Base-by-base conservation (phyloP, 1,140 invertebrate species). In the Ptiloglossa arizonensis region DNA sequence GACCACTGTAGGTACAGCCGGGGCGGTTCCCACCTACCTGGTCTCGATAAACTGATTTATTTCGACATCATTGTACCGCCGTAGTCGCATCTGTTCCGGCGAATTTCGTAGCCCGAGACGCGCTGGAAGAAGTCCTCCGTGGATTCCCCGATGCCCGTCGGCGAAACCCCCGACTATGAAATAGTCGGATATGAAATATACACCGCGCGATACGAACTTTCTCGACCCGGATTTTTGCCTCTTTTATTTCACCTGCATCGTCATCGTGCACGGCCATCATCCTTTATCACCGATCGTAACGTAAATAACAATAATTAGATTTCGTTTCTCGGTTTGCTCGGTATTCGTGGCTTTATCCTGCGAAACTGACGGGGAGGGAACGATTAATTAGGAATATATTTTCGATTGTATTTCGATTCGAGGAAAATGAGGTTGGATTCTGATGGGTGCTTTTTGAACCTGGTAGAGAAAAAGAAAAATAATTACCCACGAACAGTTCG, bases 31-130 rank as follows among this genome's bases (percentile, higher is more conserved):
- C 70, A 82, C 69, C 83, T 90, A 89, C 89, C 89, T 90, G 88
- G 87, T 85, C 70, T 88, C 88, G 88, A 91, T 92, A 90, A 92
- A 92, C 88, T 92, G 90, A 92, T 92, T 92, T 92, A 92, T 92
- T 92, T 91, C 87, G 85, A 86, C 88, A 88, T 90, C 86, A 91
- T 90, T 88, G 86, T 88, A 80, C 84, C 68, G 66, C 69, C 76
- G 72, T 54, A 81, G 86, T 81, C 84, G 89, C 91, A 92, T 92
- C 91, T 92, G 91, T 89, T 87, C 87, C 67, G 5, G 50, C 41
- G 87, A 87, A 89, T 86, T 88, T 80, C 69, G 70, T 67, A 74
- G 52, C 48, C 35, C 24, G 48, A 83, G 52, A 56, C n/a, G 9
- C n/a, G n/a, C n/a, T n/a, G 54, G 67, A 69, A 79, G 54, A 72